These are phyloP conservation scores for Clivina fossor DNA, from an alignment of 2,888 invertebrate species.

Conservation along the genomic window DNA sequence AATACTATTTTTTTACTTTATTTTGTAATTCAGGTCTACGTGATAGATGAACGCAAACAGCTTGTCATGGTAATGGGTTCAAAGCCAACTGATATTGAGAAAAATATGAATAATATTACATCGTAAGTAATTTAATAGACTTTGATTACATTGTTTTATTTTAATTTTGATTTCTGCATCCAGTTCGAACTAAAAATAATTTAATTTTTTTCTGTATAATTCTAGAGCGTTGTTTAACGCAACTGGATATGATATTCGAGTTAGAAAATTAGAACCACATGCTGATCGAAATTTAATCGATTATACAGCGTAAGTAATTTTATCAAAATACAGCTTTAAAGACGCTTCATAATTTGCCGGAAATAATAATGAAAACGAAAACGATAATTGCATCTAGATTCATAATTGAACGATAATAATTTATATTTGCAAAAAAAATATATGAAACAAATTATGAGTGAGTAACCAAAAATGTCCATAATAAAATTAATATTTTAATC, in stretches of 20 bases:
- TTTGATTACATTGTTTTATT: neutral
- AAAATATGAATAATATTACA: constrained; percentile 69
- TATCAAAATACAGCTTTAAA: no score
- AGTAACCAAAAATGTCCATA: no score
- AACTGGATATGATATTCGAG: constrained; percentile 77
- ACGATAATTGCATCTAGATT: no score
- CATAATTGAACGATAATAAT: no score
- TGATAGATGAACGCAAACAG: constrained; percentile 78
- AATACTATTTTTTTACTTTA: neutral
- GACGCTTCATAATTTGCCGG: no score
- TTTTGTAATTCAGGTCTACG: constrained; percentile 65
- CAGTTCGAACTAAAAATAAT: constrained; percentile 8
- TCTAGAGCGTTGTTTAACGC: constrained; percentile 66
- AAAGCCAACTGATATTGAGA: constrained; percentile 75
- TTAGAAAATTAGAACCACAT: constrained; percentile 77
- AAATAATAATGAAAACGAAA: no score
- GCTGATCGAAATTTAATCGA: constrained; percentile 66
- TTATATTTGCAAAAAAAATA: no score
- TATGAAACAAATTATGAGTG: no score
- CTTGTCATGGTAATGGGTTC: constrained; percentile 76
- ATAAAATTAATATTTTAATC: no score
- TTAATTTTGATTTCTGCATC: neutral
- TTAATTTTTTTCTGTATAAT: constrained; percentile 33
- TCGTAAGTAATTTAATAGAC: constrained; percentile 51
- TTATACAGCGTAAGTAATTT: constrained; percentile 66